A percentile compares a stretch with the other conserved stretches of the same genome.
Conservation (phyloP, 2,113 vertebrate genomes). For the Cheilinus undulatus region DNA sequence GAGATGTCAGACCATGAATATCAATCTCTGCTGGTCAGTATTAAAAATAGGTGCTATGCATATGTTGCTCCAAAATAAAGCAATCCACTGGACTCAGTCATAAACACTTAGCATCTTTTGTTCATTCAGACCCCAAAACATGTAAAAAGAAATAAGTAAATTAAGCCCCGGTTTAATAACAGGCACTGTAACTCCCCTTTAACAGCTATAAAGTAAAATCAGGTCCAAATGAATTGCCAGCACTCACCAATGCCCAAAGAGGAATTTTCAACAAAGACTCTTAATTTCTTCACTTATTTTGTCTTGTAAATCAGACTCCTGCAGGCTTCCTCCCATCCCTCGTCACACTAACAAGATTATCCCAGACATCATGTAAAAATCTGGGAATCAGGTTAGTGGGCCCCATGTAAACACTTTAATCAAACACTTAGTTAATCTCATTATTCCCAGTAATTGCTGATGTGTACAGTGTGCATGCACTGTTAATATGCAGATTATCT, state of each 20-base stretch:
- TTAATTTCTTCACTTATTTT: slow-evolving; percentile 6
- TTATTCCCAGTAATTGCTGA: slow-evolving; percentile 14
- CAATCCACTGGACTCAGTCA: no score
- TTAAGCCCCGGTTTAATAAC: no score
- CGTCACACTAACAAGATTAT: slow-evolving; percentile 56
- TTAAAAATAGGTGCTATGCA: no score
- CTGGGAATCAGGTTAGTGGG: slow-evolving; percentile 46
- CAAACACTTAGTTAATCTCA: slow-evolving; percentile 39
- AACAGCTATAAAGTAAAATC: neutral
- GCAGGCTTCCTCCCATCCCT: slow-evolving; percentile 30
- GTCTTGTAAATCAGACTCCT: slow-evolving; percentile 46
- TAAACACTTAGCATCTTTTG: no score
- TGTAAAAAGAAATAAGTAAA: neutral
- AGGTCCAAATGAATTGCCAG: neutral
- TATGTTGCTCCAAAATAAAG: no score
- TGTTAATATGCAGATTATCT: slow-evolving; percentile 10
- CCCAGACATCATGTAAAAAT: slow-evolving; percentile 52
- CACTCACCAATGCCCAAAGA: neutral
- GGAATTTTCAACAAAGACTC: neutral
- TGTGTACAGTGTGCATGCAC: slow-evolving; percentile 6
- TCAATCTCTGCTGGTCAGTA: no score
- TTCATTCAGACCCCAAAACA: neutral
- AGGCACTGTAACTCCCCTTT: neutral
- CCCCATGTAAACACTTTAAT: slow-evolving; percentile 42
- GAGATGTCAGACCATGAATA: no score